phyloP scores from a whole-genome alignment of 1,140 invertebrate species.

The Anastrepha ludens region DNA sequence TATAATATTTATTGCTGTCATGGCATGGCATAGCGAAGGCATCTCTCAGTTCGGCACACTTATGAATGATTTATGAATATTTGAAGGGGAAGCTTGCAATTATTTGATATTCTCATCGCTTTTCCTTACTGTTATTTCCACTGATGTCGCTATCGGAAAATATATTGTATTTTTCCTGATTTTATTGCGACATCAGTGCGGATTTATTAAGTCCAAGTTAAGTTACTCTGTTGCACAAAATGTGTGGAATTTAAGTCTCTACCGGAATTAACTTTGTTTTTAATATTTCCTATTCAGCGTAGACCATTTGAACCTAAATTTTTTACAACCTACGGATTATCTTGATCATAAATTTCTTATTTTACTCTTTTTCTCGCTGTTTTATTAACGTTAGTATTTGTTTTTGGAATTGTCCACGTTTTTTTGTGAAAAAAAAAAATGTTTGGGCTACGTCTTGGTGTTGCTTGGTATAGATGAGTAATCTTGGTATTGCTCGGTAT shows the following conservation, averaged over 20 bases:
- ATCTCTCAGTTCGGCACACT: slow-evolving; percentile 37
- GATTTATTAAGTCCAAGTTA: slow-evolving; percentile 24
- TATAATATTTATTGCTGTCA: slow-evolving; percentile 18
- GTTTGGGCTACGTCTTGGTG: no score
- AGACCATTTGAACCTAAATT: no score
- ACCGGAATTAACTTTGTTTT: not conserved
- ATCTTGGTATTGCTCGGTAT: no score
- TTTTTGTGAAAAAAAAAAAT: no score
- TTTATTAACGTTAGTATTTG: no score
- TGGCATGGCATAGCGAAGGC: slow-evolving; percentile 12
- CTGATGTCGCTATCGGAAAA: not conserved
- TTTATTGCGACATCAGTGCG: not conserved
- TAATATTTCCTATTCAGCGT: no score
- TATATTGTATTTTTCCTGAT: slow-evolving; percentile 37
- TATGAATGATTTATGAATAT: slow-evolving; percentile 50
- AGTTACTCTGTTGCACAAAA: not conserved
- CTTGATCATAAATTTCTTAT: no score
- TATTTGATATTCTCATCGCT: slow-evolving; percentile 27
- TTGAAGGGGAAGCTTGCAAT: slow-evolving; percentile 30
- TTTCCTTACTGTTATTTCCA: not conserved
- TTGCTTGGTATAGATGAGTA: no score
- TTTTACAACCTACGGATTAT: no score
- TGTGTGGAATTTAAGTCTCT: not conserved
- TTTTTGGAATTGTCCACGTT: no score
- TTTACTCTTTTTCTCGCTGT: no score